Percentiles rank a stretch among this genome's conserved stretches.
These are phyloP conservation scores for Ophion ventricosus DNA, from an alignment of 2,888 invertebrate genomes.

Conservation along the genomic window DNA sequence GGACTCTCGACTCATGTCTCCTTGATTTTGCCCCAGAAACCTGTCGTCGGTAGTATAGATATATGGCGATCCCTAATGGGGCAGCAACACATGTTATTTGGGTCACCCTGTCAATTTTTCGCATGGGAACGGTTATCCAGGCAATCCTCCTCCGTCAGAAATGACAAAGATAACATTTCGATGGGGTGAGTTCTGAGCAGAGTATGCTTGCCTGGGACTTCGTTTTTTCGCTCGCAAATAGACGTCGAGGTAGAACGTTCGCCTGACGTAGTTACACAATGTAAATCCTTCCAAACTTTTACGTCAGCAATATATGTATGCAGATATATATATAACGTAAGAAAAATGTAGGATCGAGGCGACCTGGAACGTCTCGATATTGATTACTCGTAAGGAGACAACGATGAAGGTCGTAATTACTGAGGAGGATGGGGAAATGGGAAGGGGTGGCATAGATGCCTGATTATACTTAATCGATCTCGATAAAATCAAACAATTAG, in stretches of 20 bases:
- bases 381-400: slow-evolving; percentile 47
- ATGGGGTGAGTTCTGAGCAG: too few relatives aligned
- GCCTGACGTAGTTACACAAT: slow-evolving; percentile 38
- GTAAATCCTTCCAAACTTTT: slow-evolving; percentile 38
- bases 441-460: slow-evolving; percentile 14
- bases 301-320: neutral
- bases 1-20: too few relatives aligned
- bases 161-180: too few relatives aligned
- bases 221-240: slow-evolving; percentile 8
- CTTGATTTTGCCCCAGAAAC: too few relatives aligned
- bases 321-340: neutral
- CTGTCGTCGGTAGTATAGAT: too few relatives aligned
- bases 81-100: too few relatives aligned
- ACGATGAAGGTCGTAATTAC: neutral
- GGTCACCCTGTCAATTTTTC: too few relatives aligned
- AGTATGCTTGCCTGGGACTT: slow-evolving; percentile 15
- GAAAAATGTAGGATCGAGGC: slow-evolving; percentile 22
- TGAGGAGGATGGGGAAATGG: neutral
- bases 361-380: slow-evolving; percentile 52
- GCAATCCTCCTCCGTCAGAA: too few relatives aligned
- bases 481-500: slow-evolving; percentile 52
- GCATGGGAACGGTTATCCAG: too few relatives aligned
- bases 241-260: slow-evolving; percentile 32
- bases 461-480: slow-evolving; percentile 61
- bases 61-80: too few relatives aligned